Evolutionary conservation across 2,888 invertebrate species (phyloP).

Genomic region (Drosophila villosipedis): DNA sequence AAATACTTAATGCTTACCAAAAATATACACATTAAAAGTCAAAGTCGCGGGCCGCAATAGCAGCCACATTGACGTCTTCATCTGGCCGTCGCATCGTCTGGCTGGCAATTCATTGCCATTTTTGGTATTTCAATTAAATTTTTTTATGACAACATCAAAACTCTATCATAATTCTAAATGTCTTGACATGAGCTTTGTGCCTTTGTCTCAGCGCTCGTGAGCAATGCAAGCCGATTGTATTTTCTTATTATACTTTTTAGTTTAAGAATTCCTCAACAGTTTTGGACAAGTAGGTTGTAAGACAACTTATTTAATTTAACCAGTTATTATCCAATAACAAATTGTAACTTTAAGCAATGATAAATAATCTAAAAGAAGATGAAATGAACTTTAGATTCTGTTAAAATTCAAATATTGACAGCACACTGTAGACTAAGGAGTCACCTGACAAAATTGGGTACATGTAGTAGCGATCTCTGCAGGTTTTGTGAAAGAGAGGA

Average conservation of each 20-base stretch:
- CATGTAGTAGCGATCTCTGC: too few relatives aligned
- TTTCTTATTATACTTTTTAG: slow-evolving; percentile 14
- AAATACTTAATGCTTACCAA: slow-evolving; percentile 79
- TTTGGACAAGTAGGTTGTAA: slow-evolving; percentile 48
- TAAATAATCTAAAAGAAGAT: neutral
- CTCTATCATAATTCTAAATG: slow-evolving; percentile 83
- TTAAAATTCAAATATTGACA: neutral
- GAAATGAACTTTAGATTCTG: neutral
- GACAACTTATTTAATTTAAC: neutral
- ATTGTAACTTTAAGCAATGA: fast-evolving
- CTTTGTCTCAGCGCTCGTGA: slow-evolving; percentile 40
- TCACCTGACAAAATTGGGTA: too few relatives aligned
- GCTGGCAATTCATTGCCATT: slow-evolving; percentile 74
- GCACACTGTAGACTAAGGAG: too few relatives aligned
- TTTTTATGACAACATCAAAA: slow-evolving; percentile 84
- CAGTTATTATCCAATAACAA: neutral
- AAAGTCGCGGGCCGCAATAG: slow-evolving; percentile 34
- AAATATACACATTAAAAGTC: slow-evolving; percentile 76
- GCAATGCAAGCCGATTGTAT: slow-evolving; percentile 29
- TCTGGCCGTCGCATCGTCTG: slow-evolving; percentile 30
- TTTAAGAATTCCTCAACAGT: slow-evolving; percentile 43
- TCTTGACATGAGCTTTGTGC: slow-evolving; percentile 70
- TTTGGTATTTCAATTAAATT: slow-evolving; percentile 85
- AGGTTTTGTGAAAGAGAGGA: too few relatives aligned
- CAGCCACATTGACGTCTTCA: slow-evolving; percentile 60